phyloP scores from a whole-genome alignment of 2,113 vertebrate genomes.

The Castor canadensis region DNA sequence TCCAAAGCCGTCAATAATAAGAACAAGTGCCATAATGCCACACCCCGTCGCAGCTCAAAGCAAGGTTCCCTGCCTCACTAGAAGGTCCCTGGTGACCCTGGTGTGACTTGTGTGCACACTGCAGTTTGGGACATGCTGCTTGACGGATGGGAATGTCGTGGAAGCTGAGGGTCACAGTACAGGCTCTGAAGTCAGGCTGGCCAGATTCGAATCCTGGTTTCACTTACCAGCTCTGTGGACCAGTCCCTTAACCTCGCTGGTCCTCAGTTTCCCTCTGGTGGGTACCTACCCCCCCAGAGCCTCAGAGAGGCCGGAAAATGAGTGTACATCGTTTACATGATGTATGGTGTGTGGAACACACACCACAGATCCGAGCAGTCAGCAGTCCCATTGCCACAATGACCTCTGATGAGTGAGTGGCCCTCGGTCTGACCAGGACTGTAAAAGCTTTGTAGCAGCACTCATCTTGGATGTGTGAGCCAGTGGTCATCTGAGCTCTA shows the following conservation, averaged over 20 bases:
- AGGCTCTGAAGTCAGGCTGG: not conserved
- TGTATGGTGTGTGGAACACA: too few relatives aligned
- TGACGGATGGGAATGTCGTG: too few relatives aligned
- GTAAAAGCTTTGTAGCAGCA: too few relatives aligned
- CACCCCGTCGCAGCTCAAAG: not conserved
- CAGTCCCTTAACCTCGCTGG: not conserved
- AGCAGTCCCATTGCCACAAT: accelerated
- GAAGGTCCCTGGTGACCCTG: not conserved
- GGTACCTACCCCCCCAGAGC: accelerated
- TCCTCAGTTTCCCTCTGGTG: not conserved
- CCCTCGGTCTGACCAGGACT: not conserved
- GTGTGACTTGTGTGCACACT: too few relatives aligned
- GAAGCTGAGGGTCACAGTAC: accelerated
- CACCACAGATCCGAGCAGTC: not conserved
- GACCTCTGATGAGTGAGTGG: not conserved
- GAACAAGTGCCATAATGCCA: not conserved
- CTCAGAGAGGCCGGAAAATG: not conserved
- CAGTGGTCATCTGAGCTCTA: not conserved
- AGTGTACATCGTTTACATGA: too few relatives aligned
- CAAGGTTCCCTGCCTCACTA: too few relatives aligned
- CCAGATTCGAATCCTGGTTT: too few relatives aligned
- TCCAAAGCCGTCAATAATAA: not conserved
- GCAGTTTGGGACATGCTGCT: too few relatives aligned
- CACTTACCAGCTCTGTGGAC: not conserved
- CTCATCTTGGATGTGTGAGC: too few relatives aligned